phyloP scores from a whole-genome alignment of 2,888 invertebrate genomes.

The Elegia similella region DNA sequence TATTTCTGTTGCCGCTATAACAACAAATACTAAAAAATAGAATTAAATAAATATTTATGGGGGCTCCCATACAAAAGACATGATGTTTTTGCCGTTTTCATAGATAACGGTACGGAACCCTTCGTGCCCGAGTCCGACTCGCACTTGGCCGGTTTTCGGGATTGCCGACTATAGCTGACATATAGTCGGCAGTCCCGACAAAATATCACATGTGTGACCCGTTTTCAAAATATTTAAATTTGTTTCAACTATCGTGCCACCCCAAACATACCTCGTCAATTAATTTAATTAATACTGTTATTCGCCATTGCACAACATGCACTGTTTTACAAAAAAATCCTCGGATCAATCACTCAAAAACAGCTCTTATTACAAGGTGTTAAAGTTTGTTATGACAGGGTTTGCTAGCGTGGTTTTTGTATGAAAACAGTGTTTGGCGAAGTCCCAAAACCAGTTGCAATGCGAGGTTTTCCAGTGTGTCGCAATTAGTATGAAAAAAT shows the following conservation, averaged over 20 bases:
- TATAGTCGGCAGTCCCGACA: no score
- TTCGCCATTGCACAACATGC: background rate
- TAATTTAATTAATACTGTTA: constrained; percentile 28
- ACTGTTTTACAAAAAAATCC: background rate
- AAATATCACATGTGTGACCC: no score
- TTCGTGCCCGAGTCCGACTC: no score
- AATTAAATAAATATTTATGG: no score
- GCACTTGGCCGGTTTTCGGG: no score
- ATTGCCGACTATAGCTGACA: no score
- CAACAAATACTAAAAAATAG: no score
- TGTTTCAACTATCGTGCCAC: background rate
- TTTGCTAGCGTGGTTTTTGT: background rate
- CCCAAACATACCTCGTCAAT: constrained; percentile 20
- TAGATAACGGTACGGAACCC: no score
- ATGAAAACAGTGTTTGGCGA: constrained; percentile 13
- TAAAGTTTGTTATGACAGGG: background rate
- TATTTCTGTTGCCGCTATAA: no score
- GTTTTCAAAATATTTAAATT: background rate
- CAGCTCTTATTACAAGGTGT: background rate
- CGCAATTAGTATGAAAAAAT: constrained; percentile 24
- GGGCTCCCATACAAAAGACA: no score
- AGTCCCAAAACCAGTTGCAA: constrained; percentile 19
- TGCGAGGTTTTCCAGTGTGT: constrained; percentile 21
- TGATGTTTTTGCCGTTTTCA: no score
- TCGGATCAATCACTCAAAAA: background rate